Conservation (phyloP, 2,888 invertebrate genomes). For the Nasonovia ribisnigri region DNA sequence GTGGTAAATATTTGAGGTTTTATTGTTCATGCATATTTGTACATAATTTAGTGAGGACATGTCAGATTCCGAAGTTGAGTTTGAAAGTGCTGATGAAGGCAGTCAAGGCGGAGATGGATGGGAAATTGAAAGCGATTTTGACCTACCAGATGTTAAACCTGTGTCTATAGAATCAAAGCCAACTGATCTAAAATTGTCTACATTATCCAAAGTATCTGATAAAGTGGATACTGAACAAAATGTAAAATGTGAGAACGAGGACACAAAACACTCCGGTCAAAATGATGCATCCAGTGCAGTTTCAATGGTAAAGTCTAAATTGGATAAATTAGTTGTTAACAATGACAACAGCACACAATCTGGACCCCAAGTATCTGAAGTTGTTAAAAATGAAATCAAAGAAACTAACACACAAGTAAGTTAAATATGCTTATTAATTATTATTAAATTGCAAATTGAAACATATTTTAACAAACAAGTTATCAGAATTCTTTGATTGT, state of each 20-base stretch:
- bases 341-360: neutral
- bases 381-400: slow-evolving; percentile 6
- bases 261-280: neutral
- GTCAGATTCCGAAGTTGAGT: slow-evolving; percentile 83
- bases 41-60: slow-evolving; percentile 70
- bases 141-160: slow-evolving; percentile 36
- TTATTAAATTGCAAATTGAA: neutral
- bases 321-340: neutral
- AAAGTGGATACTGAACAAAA: neutral
- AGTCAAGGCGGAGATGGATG: slow-evolving; percentile 69
- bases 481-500: too few species aligned
- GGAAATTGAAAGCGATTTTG: slow-evolving; percentile 59
- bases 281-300: neutral
- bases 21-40: neutral
- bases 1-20: neutral
- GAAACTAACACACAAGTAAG: slow-evolving; percentile 13
- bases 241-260: neutral
- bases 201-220: neutral
- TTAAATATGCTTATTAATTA: neutral
- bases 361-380: neutral
- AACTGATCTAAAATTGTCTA: neutral
- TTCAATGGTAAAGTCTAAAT: neutral
- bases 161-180: neutral
- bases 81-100: slow-evolving; percentile 83
- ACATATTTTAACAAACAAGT: neutral